Conservation (phyloP, 2,888 invertebrate species). For the Hemistola chrysoprasaria region DNA sequence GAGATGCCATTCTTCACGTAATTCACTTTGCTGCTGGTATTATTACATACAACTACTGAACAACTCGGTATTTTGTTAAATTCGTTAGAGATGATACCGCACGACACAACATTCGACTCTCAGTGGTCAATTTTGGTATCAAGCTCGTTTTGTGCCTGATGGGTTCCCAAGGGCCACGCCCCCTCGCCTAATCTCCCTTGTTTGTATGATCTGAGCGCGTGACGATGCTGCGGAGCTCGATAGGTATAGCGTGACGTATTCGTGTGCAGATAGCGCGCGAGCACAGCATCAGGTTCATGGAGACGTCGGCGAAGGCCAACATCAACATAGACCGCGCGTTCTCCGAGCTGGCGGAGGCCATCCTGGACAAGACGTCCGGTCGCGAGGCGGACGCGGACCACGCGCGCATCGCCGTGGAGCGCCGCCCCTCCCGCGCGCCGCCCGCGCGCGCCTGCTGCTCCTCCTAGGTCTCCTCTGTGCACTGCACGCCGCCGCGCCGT, state of each 20-base stretch:
- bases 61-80: too few species aligned
- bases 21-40: too few species aligned
- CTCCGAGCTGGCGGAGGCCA: slow-evolving; percentile 96
- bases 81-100: too few species aligned
- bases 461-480: slow-evolving; percentile 37
- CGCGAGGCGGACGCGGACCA: slow-evolving; percentile 88
- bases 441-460: slow-evolving; percentile 79
- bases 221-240: too few species aligned
- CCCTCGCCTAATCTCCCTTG: too few species aligned
- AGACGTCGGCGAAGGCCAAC: slow-evolving; percentile 98
- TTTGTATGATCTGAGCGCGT: too few species aligned
- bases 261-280: slow-evolving; percentile 93
- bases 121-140: too few species aligned
- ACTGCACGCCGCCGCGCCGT: not conserved
- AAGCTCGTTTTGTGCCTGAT: not conserved
- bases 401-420: slow-evolving; percentile 85
- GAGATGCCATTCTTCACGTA: too few species aligned
- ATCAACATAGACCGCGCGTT: slow-evolving; percentile 98
- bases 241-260: not conserved
- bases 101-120: too few species aligned
- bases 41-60: too few species aligned
- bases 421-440: slow-evolving; percentile 85
- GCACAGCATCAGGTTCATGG: slow-evolving; percentile 98
- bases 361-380: slow-evolving; percentile 94
- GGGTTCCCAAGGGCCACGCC: too few species aligned